These are phyloP conservation scores for Archips xylosteana DNA, from an alignment of 2,888 invertebrate species.

Conservation along the genomic window DNA sequence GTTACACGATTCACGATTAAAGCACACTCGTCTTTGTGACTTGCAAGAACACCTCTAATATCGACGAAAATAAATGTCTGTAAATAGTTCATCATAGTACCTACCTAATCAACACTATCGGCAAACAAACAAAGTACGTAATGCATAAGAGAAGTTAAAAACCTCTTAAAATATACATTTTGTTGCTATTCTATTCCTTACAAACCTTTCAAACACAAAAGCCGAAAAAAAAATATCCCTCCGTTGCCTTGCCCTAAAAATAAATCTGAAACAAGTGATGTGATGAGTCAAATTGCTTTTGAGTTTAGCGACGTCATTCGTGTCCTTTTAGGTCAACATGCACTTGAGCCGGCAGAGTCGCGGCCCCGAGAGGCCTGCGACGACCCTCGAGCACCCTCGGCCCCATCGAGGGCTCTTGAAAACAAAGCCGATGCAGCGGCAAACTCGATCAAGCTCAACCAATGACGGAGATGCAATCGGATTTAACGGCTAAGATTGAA, in stretches of 20 bases:
- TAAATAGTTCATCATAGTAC: no score
- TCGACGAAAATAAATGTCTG: no score
- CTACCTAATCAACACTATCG: no score
- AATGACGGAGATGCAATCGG: constrained; percentile 38
- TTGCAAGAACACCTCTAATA: no score
- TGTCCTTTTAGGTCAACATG: constrained; percentile 63
- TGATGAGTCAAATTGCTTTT: constrained; percentile 28
- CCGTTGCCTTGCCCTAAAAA: constrained; percentile 15
- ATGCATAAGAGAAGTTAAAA: no score
- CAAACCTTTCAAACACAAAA: background rate
- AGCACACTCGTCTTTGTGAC: no score
- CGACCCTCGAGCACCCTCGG: constrained; percentile 28
- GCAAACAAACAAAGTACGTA: no score
- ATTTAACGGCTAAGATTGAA: constrained; percentile 40
- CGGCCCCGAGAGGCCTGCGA: constrained; percentile 47
- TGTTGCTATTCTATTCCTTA: background rate
- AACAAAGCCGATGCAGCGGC: constrained; percentile 58
- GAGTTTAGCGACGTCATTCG: constrained; percentile 55
- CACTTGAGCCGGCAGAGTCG: constrained; percentile 57
- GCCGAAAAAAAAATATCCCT: background rate
- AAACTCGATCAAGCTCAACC: constrained; percentile 33
- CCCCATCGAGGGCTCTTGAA: constrained; percentile 45
- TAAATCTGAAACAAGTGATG: constrained; percentile 20
- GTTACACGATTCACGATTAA: no score
- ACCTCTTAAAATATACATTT: no score